Base-by-base conservation (phyloP, 2,797 vertebrate species). In the Taeniopygia guttata region DNA sequence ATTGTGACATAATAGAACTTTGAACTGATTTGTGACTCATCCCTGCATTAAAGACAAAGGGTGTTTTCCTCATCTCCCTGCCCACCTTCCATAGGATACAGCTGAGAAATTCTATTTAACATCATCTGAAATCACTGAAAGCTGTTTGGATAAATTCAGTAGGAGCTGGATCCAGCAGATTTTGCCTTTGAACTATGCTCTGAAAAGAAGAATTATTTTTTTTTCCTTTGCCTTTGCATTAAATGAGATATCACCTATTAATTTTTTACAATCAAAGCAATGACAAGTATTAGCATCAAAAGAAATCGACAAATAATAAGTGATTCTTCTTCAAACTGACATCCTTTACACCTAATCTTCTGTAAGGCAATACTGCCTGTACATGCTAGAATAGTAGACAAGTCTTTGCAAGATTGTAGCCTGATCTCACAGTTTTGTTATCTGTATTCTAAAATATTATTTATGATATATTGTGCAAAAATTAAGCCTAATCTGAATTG, bases 101-200 rank as follows among this genome's bases (percentile, higher is more conserved):
- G 40, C 54, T 81, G 66, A 59, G 51, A 58, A 78, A 29, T 43
- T 83, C 72, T 78, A 5, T 80, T 82, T 78, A 89, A 75, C 55
- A 16, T 58, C 72, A 80, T 14, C 82, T 94, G 79, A 89, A 85
- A 48, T 66, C 59, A 85, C 58, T 67, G 69, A 59, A 69, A 90
- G 77, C 51, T 67, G 66, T 83, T 59, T 56, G 55, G 77, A 4
- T 78, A 69, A 73, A 86, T 88, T 91, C 66, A 46, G 45, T 18
- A 66, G 59, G 34, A 88, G 36, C 25, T 78, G 66, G 58, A 91
- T 86, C 90, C 81, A 84, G 66, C 66, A 78, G 69, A 12, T 79
- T 94, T 93, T 91, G 59, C 88, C 66, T 92, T 72, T 93, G 87
- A 86, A 82, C 76, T 84, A 21, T 82, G n/a, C 62, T 55, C 46